Conservation (phyloP, 1,140 invertebrate species). For the Sitobion miscanthi region DNA sequence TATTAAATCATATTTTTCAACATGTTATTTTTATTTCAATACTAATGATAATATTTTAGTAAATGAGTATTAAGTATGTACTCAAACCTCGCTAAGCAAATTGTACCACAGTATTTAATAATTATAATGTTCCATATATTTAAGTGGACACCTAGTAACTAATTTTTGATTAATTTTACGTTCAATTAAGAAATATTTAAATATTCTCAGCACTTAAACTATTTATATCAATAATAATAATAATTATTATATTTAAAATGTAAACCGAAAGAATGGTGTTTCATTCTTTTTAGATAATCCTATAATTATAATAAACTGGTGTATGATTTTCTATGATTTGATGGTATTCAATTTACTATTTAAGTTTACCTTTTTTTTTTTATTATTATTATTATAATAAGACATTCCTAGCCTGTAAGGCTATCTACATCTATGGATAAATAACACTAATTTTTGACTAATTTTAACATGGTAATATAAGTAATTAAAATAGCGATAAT, state of each 20-base stretch:
- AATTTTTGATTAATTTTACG: background rate
- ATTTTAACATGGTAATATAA: too few relatives aligned
- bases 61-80: background rate
- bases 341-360: background rate
- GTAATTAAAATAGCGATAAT: too few relatives aligned
- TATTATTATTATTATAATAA: too few relatives aligned
- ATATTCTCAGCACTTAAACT: background rate
- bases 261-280: background rate
- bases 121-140: background rate
- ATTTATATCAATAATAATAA: background rate
- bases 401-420: too few relatives aligned
- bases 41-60: background rate
- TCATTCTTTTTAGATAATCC: background rate
- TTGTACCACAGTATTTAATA: too few relatives aligned
- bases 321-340: too few relatives aligned
- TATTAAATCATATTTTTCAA: background rate
- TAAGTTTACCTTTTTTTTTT: too few relatives aligned
- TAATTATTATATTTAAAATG: background rate
- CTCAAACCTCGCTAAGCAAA: background rate
- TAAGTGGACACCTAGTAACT: background rate
- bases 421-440: too few relatives aligned
- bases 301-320: too few relatives aligned
- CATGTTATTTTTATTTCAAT: background rate
- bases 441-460: too few relatives aligned
- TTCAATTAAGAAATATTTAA: background rate